Evolutionary conservation across 2,888 invertebrate genomes (phyloP).

Genomic region (Tetragonula carbonaria): DNA sequence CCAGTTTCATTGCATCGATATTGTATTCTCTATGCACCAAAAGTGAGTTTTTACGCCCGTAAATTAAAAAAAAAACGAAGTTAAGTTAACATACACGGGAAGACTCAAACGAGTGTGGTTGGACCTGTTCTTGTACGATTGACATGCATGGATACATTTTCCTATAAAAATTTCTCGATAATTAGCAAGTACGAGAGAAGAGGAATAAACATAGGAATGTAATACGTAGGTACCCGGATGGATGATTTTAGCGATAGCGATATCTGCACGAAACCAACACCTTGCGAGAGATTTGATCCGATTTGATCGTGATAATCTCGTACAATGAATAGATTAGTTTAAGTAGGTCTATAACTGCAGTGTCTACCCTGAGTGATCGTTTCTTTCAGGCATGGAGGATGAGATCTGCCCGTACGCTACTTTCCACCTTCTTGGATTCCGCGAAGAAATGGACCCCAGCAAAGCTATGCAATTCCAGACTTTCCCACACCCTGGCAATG

Average conservation of each 20-base stretch:
- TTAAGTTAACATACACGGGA: no score
- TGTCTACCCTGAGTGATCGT: constrained; percentile 77
- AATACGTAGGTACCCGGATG: constrained; percentile 46
- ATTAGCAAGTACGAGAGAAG: constrained; percentile 47
- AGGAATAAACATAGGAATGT: constrained; percentile 49
- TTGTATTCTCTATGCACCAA: no score
- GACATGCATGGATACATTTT: constrained; percentile 51
- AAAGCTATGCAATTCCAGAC: constrained; percentile 96
- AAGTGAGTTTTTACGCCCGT: no score
- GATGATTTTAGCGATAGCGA: constrained; percentile 10
- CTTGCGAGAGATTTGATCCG: constrained; percentile 3
- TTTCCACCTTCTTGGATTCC: constrained; percentile 97
- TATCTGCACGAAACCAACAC: constrained; percentile 15
- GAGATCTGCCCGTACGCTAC: constrained; percentile 99
- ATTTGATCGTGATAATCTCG: constrained; percentile 33
- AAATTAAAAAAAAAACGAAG: no score
- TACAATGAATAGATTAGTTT: constrained; percentile 40
- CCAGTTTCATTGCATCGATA: no score
- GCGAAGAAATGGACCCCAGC: constrained; percentile 97
- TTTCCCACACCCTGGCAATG: constrained; percentile 91
- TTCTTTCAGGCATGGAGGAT: constrained; percentile 93
- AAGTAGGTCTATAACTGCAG: constrained; percentile 50
- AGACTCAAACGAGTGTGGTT: constrained; percentile 16
- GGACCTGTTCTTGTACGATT: constrained; percentile 16
- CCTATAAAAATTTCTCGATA: constrained; percentile 25